Base-by-base conservation (phyloP, 37 sponge, comb jelly and placozoan genomes). In the Beroe forskalii region DNA sequence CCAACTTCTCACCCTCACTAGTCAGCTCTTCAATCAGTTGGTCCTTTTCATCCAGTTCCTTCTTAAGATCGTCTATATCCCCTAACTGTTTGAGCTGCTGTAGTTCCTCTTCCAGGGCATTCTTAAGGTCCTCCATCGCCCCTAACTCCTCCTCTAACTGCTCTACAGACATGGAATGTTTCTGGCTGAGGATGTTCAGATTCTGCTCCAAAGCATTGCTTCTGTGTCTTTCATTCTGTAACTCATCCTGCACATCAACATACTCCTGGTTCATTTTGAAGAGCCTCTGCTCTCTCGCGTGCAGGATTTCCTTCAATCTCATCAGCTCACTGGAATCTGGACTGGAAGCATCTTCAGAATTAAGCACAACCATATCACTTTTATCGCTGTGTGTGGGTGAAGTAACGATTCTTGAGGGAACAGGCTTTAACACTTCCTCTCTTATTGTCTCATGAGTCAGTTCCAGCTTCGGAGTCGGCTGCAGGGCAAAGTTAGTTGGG, bases 191-290 rank as follows among this genome's bases (percentile, higher is more conserved):
- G 12, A 80, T 23, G 48, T 80, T 80, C 37, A 80, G 55, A 44
- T 80, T 80, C 86, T 80, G 86, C 86, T 80, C 55, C 20, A 80
- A 48, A 22, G 20, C 48, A 43, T 41, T 35, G 35, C 55, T 30
- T 23, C 86, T 12, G 0, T 44, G 44, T 44, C 86, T 35, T 80
- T 80, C 86, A 22, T 17, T 44, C 28, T 41, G 55, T 37, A 80
- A 41, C 86, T 80, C 86, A 41, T 80, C 86, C 55, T 80, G 86
- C 4, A 80, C 86, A 12, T 80, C 38, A 43, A 80, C 86, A 44
- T 44, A 80, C 86, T 80, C 86, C 37, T 80, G 86, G 35, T 44
- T 80, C 86, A 80, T 80, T 25, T 38, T 80, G 55, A 80, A 80
- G 0, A 80, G 86, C 55, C 86, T 41, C 55, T 80, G 86, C 30